Conservation (phyloP, 2,797 vertebrate species). For the Sciurus carolinensis region DNA sequence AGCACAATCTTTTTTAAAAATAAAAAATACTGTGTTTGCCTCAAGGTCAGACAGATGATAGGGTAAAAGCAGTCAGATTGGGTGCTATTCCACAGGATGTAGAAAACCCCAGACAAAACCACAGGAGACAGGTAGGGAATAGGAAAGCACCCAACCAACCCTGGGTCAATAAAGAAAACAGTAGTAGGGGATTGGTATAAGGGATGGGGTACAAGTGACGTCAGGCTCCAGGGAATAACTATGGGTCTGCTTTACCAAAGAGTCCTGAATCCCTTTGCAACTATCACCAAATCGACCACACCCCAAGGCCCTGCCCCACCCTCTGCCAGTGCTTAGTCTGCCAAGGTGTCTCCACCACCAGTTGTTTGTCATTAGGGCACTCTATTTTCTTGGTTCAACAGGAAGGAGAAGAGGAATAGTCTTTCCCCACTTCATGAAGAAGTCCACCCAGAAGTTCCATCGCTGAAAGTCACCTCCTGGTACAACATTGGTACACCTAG, state of each 20-base stretch:
- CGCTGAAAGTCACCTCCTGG: neutral
- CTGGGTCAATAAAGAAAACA: neutral
- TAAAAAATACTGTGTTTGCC: neutral
- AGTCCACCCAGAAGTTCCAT: neutral
- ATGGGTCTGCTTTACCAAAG: neutral
- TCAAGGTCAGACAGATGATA: neutral
- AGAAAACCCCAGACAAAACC: slow-evolving; percentile 28
- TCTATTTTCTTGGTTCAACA: neutral
- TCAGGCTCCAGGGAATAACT: neutral
- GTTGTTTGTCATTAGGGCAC: neutral
- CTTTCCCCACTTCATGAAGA: neutral
- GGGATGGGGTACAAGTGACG: neutral
- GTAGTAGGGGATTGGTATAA: neutral
- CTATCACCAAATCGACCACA: neutral
- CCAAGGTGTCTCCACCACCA: neutral
- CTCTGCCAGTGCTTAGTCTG: neutral
- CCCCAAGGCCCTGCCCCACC: neutral
- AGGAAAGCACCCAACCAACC: neutral
- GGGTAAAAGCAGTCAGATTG: neutral
- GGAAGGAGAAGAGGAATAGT: neutral
- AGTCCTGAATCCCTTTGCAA: neutral
- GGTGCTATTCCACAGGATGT: neutral
- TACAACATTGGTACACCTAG: neutral
- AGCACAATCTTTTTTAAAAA: slow-evolving; percentile 54
- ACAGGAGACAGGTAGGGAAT: neutral